Evolutionary conservation across 64 coral and sea anemone species (phyloP), one percentile per base, ranked within the genome.

Genomic region (Montipora cactus): DNA sequence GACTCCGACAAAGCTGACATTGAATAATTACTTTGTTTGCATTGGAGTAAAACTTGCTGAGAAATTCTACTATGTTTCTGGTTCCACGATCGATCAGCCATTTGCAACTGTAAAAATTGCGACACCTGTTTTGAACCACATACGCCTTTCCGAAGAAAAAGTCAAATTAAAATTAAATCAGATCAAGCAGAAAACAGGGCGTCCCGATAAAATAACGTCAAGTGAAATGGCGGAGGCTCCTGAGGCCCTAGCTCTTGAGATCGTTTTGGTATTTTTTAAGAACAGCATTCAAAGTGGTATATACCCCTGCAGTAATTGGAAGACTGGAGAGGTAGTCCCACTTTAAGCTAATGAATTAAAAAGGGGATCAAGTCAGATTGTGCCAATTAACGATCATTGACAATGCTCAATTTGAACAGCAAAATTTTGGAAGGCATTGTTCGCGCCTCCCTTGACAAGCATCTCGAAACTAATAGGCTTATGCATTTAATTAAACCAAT

Each of bases 391-490:
- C 44, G 50, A 64, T 57, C 88, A 4, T 37, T 90, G 50, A 67
- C 88, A 61, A 90, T 80, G 88, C 2, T 37, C 37, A 37, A 37
- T 37, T 37, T 37, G 37, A 75, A 52, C 73, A 79, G 88, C 52
- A 90, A 91, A 80, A 49, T 91, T 19, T 18, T 80, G 5, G 77
- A 81, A 49, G 37, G 37, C 15, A 20, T 80, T 67, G 61, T 91
- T 3, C 81, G 75, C 10, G 45, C 81, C 46, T 79, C 58, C 19
- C 13, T 91, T 50, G 89, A 91, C 51, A 5, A 21, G 10, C 89
- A 91, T 49, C 67, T 91, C 61, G 72, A 66, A 12, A 44, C 6
- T 13, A 76, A 44, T 76, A 0, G 37, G 5, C n/a, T 90, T 59
- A 67, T 78, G 10, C 51, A 90, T 46, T 44, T 10, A 16, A 90